Base-by-base conservation (phyloP, 2,888 invertebrate genomes). In the Pseudoips prasinana region DNA sequence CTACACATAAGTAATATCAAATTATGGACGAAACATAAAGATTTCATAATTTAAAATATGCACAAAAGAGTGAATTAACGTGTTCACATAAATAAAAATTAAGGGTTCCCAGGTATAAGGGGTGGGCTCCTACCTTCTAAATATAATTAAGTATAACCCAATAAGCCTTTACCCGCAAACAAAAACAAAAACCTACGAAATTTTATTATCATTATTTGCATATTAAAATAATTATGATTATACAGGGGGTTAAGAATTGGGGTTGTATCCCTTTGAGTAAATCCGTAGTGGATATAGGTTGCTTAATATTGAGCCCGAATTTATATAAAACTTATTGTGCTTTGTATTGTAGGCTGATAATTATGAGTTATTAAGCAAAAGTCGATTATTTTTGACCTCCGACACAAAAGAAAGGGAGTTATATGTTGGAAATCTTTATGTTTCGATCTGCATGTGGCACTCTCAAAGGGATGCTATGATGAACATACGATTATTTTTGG, bases 191-290 rank as follows among this genome's bases (percentile, higher is more conserved):
- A 75, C 73, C 73, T 62, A 68, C 72, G 68, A 75, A 80, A 87
- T 87, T 85, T 87, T 84, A 87, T 87, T 87, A 87, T 82, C 73
- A 81, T 86, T 87, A 88, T 88, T 88, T 83, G 82, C 87, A 88
- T 87, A 86, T 84, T 82, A 85, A 85, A 87, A 88, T 87, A 82
- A 87, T 86, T 85, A 85, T 81, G 75, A 81, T 77, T 61, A 46
- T 57, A 46, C 39, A 17, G 25, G 36, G 53, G 58, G 57, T 41
- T 71, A 68, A 70, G 69, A 64, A 62, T 20, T 54, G 56, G 67
- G 67, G 57, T 29, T 20, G 38, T 43, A 49, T 47, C 31, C 40
- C 46, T 5, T 33, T 37, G 26, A 31, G 36, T 36, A 51, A 53
- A 56, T 41, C 47, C 52, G 27, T 43, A 35, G 24, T 41, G 33